Evolutionary conservation across 2,888 invertebrate species (phyloP).

Genomic region (Oscheius sp.): DNA sequence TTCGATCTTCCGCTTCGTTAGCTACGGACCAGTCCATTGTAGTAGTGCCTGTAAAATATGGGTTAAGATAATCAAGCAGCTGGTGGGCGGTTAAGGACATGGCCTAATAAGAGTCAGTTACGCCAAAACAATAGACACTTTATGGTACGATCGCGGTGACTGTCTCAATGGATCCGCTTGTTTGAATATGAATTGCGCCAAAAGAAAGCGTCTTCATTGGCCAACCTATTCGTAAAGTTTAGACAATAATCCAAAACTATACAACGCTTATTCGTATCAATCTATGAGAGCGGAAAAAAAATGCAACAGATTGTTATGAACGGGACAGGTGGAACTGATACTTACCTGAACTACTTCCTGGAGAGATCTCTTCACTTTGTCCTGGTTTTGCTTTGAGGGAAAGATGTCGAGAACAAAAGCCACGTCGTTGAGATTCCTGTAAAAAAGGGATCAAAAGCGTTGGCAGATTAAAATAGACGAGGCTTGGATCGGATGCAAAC

Average conservation of each 20-base stretch:
- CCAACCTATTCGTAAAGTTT: conserved; percentile 1
- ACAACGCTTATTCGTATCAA: background rate
- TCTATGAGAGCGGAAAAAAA: too few species aligned
- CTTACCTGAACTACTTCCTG: conserved; percentile 48
- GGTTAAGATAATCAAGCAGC: background rate
- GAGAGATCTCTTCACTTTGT: conserved; percentile 52
- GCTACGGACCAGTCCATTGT: conserved; percentile 21
- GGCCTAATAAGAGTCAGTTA: background rate
- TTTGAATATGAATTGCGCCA: conserved; percentile 2
- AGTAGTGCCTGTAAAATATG: conserved; percentile 10
- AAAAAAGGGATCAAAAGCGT: conserved; percentile 10
- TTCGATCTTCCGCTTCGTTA: conserved; percentile 18
- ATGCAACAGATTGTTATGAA: too few species aligned
- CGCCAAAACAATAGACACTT: conserved; percentile 19
- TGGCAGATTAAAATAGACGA: too few species aligned
- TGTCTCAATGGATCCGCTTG: conserved; percentile 25
- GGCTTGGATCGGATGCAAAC: too few species aligned
- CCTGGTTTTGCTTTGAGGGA: conserved; percentile 80
- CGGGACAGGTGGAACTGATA: background rate
- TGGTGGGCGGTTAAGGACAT: background rate
- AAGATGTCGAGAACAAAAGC: conserved; percentile 95
- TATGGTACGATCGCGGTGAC: conserved; percentile 24
- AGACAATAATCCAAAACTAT: conserved; percentile 5
- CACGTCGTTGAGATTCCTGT: conserved; percentile 91
- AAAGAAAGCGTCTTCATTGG: conserved; percentile 20